phyloP scores from a whole-genome alignment of 2,888 invertebrate genomes.

The Gastrophysa polygoni region DNA sequence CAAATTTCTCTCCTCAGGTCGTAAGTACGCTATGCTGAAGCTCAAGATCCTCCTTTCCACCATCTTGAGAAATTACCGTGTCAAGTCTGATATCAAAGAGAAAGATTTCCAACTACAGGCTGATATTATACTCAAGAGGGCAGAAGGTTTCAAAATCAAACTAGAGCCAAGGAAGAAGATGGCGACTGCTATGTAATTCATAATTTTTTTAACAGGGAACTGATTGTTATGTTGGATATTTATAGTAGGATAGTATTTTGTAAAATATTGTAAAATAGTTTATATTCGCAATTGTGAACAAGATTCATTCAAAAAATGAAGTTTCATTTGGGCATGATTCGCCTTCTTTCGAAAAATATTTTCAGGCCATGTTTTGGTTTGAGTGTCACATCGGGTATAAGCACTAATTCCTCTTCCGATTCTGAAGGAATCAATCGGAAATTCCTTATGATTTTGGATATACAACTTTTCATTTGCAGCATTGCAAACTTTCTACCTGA shows the following conservation, averaged over 20 bases:
- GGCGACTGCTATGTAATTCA: conserved; percentile 22
- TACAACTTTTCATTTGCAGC: conserved; percentile 28
- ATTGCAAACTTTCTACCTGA: conserved; percentile 29
- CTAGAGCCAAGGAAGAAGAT: conserved; percentile 67
- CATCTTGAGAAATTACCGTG: conserved; percentile 70
- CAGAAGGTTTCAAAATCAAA: conserved; percentile 74
- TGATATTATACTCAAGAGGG: conserved; percentile 76
- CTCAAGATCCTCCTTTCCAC: conserved; percentile 76
- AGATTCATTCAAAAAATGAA: conserved; percentile 18
- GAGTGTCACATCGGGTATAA: conserved; percentile 15
- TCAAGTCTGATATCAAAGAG: conserved; percentile 68
- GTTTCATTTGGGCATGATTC: conserved; percentile 4
- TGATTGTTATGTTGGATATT: conserved; percentile 16
- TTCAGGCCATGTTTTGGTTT: conserved; percentile 23
- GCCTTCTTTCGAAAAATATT: conserved; percentile 13
- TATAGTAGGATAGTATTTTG: conserved; percentile 21
- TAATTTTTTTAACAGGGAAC: neutral
- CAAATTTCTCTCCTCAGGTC: conserved; percentile 59
- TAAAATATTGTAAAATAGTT: conserved; percentile 13
- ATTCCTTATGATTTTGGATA: conserved; percentile 28
- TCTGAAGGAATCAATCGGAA: conserved; percentile 20
- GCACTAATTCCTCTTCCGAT: conserved; percentile 20
- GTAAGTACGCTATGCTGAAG: conserved; percentile 81
- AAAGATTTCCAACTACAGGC: conserved; percentile 71
- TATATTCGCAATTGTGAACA: conserved; percentile 24